phyloP scores from a whole-genome alignment of 92 coral and sea anemone genomes.

The Umimayanthus kanabou region DNA sequence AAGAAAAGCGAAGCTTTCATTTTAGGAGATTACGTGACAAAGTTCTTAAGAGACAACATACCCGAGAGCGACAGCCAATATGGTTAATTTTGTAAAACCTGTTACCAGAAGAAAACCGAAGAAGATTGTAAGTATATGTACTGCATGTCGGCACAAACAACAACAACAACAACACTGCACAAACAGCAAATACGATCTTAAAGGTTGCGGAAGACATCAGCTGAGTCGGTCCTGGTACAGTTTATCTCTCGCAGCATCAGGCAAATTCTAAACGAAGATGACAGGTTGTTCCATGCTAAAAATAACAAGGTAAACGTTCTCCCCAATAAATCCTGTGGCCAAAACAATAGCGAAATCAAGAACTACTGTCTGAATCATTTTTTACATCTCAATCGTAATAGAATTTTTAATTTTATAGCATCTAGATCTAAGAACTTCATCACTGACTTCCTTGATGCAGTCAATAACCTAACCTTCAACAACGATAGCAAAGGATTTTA shows the following conservation, averaged over 20 bases:
- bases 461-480: no score
- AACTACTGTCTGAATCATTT: background rate
- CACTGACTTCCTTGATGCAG: background rate
- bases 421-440: background rate
- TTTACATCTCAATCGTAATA: conserved; percentile 35
- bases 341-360: background rate
- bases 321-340: background rate
- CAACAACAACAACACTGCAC: background rate
- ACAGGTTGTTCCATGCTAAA: background rate
- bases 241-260: background rate
- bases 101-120: background rate
- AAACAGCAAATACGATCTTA: background rate
- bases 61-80: background rate
- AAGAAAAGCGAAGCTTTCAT: no score
- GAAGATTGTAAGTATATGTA: background rate
- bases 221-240: background rate
- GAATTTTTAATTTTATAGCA: conserved; percentile 7
- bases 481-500: no score
- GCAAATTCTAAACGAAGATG: background rate
- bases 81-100: background rate
- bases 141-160: background rate
- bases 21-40: background rate
- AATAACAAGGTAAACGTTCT: background rate
- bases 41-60: background rate
- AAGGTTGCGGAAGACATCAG: background rate